Conservation (phyloP, 1,140 invertebrate genomes). For the Polypedilum pembai region DNA sequence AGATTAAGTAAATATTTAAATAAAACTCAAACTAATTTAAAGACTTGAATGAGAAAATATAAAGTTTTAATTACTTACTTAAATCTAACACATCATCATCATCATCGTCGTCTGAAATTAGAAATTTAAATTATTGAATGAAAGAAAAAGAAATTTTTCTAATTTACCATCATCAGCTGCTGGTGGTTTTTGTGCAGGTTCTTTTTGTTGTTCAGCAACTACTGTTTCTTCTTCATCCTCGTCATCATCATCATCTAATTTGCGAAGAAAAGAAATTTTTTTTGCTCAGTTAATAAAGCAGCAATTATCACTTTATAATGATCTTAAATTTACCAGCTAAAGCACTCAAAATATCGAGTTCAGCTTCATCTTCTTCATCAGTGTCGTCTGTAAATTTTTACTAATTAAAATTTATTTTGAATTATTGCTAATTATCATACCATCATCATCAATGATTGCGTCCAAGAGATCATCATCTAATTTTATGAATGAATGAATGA, state of each 20-base stretch:
- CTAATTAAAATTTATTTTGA: neutral
- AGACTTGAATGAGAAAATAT: no score
- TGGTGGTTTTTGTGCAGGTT: neutral
- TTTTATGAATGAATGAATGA: neutral
- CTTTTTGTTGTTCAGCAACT: neutral
- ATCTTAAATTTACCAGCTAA: slow-evolving; percentile 5
- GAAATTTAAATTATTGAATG: neutral
- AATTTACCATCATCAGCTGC: neutral
- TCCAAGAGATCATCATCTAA: neutral
- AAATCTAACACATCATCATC: slow-evolving; percentile 5
- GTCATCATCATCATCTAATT: slow-evolving; percentile 22
- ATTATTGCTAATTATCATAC: no score
- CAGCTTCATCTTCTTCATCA: slow-evolving; percentile 6
- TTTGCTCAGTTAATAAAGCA: neutral
- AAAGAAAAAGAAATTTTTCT: neutral
- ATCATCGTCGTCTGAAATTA: slow-evolving; percentile 19
- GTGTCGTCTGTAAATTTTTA: neutral
- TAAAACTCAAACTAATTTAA: neutral
- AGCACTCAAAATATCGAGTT: neutral
- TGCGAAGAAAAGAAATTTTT: neutral
- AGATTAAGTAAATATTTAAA: neutral
- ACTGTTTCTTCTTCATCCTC: neutral
- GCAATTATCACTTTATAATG: neutral
- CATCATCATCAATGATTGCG: no score
- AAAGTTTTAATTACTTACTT: neutral